Evolutionary conservation across 2,113 vertebrate genomes (phyloP), one percentile per base, ranked within the genome.

Genomic region (Callorhinus ursinus): DNA sequence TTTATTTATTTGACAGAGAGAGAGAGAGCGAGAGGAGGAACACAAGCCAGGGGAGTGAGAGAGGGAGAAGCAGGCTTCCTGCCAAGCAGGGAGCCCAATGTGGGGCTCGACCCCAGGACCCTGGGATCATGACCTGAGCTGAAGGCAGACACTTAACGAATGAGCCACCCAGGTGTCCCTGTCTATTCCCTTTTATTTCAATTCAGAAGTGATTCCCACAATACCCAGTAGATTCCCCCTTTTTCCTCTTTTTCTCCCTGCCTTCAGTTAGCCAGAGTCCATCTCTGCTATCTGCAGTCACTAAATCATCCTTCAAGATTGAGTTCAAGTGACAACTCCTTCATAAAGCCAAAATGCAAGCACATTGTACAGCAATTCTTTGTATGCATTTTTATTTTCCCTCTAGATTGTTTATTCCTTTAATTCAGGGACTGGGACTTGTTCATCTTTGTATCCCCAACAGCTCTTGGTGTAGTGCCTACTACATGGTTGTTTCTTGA

Each of bases 221-320:
- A 19, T 76, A 22, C 2, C 42, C 19, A 61, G 24, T n/a, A 79
- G 42, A 80, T 59, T 79, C 4, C 5, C 2, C 19, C 12, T 1
- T 22, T 24, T 42, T 7, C 5, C 36, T 31, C 18, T 28, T 33
- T 9, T 15, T 4, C 5, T 1, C 16, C 0, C 1, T 1, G 19
- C 19, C 8, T 84, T 77, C 12, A 49, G 7, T 55, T 49, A 46
- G 11, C 16, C 51, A 82, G 69, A 67, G 7, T 39, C 15, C 11
- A 26, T 84, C 18, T 65, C 39, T 96, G 28, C 2, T 72, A 15
- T 31, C 42, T 61, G 2, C 4, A 79, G 51, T 33, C 42, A 77
- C 28, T 79, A 28, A 95, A 71, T 67, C 61, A 26, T n/a, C 14
- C 61, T 94, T 90, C 28, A 74, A n/a, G 28, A 26, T 89, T 81